These are phyloP conservation scores for Acyrthosiphon pisum DNA, from an alignment of 1,140 invertebrate genomes.

Conservation along the genomic window DNA sequence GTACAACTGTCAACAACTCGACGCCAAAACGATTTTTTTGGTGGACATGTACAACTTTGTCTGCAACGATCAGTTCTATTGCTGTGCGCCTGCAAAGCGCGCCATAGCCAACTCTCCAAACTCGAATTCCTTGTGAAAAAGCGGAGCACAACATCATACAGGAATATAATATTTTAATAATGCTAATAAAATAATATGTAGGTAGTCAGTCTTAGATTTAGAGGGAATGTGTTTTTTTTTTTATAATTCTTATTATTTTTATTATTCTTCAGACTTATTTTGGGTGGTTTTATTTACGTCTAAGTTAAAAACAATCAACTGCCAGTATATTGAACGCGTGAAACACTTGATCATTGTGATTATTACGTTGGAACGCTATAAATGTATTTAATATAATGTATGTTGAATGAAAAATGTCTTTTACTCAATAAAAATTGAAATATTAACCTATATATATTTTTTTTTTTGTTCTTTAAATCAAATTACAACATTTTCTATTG, in stretches of 20 bases:
- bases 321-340: background rate
- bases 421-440: background rate
- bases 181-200: background rate
- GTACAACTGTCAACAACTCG: constrained; percentile 36
- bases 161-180: background rate
- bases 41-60: constrained; percentile 25
- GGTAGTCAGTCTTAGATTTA: background rate
- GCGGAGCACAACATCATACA: background rate
- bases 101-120: background rate
- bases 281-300: background rate
- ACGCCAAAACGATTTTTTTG: constrained; percentile 39
- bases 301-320: background rate
- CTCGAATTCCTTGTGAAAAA: background rate
- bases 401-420: background rate
- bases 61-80: constrained; percentile 51
- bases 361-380: background rate
- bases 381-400: background rate
- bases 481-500: background rate
- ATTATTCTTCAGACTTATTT: background rate
- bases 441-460: background rate
- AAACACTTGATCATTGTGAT: background rate
- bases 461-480: background rate
- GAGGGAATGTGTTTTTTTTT: background rate
- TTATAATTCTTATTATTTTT: background rate
- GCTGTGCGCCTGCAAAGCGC: background rate